These are phyloP conservation scores for Candoia aspera DNA, from an alignment of 2,113 vertebrate species.

Conservation along the genomic window DNA sequence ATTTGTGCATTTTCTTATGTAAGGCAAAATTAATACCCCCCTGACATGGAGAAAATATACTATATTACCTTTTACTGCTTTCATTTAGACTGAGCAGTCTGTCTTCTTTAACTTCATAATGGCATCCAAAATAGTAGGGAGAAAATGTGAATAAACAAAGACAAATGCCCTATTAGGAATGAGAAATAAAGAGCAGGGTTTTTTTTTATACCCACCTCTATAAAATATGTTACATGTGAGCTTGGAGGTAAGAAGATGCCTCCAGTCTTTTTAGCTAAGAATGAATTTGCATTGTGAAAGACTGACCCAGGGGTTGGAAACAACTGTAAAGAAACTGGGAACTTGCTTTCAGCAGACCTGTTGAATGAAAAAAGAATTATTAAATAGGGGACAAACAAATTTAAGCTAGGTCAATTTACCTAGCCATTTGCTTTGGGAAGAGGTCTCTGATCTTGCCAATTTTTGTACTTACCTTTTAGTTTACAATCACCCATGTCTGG, in stretches of 20 bases:
- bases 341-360: neutral
- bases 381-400: neutral
- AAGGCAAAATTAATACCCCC: constrained; percentile 71
- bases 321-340: neutral
- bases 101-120: constrained; percentile 66
- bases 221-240: neutral
- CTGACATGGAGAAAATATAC: constrained; percentile 65
- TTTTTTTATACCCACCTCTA: neutral
- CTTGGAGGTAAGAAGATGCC: neutral
- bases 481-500: neutral
- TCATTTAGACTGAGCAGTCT: constrained; percentile 62
- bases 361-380: neutral
- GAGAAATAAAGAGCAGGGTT: neutral
- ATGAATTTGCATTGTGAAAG: neutral
- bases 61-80: constrained; percentile 69
- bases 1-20: constrained; percentile 67
- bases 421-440: neutral
- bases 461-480: neutral
- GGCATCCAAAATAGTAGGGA: constrained; percentile 60
- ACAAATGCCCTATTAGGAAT: constrained; percentile 37
- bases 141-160: constrained; percentile 62
- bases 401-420: neutral
- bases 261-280: neutral
- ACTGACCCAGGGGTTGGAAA: neutral
- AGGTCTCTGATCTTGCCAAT: neutral